Conservation (phyloP, 2,113 vertebrate species). For the Channa maculata region DNA sequence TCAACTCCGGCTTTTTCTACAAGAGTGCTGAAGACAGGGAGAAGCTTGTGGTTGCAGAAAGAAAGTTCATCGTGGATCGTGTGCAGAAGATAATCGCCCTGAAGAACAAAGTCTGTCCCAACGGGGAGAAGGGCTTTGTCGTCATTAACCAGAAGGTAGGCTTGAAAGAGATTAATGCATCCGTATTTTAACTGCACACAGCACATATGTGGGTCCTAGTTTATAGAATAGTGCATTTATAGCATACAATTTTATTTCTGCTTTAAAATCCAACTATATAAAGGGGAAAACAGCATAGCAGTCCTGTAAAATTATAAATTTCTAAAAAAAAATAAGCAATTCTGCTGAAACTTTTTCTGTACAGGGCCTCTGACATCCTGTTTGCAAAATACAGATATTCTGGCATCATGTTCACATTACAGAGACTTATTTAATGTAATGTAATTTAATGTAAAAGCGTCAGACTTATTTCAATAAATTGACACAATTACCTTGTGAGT, state of each 20-base stretch:
- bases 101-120: constrained; percentile 90
- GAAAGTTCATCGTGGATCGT: constrained; percentile 96
- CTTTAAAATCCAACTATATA: neutral
- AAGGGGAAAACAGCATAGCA: neutral
- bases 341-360: too few relatives aligned
- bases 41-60: constrained; percentile 94
- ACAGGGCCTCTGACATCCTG: too few relatives aligned
- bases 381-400: neutral
- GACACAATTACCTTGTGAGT: too few relatives aligned
- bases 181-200: neutral
- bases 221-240: neutral
- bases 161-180: neutral
- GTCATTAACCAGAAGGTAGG: constrained; percentile 98
- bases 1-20: constrained; percentile 99
- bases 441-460: too few relatives aligned
- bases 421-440: neutral
- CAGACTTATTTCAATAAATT: too few relatives aligned
- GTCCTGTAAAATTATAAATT: too few relatives aligned
- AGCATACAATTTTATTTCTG: neutral
- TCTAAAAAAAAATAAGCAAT: too few relatives aligned
- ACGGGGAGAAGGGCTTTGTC: constrained; percentile 92
- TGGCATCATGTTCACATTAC: neutral
- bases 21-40: constrained; percentile 96
- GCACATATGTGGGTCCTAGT: neutral
- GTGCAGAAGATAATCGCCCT: constrained; percentile 94